These are phyloP conservation scores for Rhyacophila evoluta DNA, from an alignment of 2,888 invertebrate species.

Conservation along the genomic window DNA sequence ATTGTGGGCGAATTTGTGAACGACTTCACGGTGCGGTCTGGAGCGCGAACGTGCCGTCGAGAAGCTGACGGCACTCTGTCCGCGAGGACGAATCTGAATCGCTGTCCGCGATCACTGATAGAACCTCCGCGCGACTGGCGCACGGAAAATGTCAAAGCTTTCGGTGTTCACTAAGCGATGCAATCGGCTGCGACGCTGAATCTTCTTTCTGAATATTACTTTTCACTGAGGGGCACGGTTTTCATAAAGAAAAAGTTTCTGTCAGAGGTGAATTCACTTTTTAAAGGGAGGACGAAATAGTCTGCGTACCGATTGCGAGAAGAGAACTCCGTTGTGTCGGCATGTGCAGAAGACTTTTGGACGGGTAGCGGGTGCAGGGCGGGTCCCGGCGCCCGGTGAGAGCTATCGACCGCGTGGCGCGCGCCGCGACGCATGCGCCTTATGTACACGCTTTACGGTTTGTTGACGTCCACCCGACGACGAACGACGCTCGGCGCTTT, in stretches of 20 bases:
- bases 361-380: constrained; percentile 25
- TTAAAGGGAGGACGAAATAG: background rate
- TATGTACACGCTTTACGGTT: constrained; percentile 30
- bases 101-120: constrained; percentile 46
- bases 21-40: constrained; percentile 59
- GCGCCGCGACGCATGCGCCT: constrained; percentile 58
- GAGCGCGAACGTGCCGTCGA: constrained; percentile 56
- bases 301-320: background rate
- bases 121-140: constrained; percentile 53
- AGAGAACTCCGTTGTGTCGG: constrained; percentile 47
- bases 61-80: constrained; percentile 33
- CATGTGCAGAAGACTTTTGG: constrained; percentile 33
- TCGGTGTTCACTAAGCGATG: background rate
- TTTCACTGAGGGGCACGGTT: background rate
- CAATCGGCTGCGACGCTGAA: constrained; percentile 59
- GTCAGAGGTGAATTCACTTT: background rate
- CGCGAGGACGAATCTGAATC: constrained; percentile 53
- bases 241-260: background rate
- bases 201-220: background rate
- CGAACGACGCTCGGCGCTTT: constrained; percentile 58
- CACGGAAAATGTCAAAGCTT: background rate
- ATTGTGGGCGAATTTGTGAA: constrained; percentile 57
- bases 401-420: constrained; percentile 62
- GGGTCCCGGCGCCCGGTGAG: constrained; percentile 62
- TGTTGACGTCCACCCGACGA: constrained; percentile 46